Conservation (phyloP, 1,140 invertebrate genomes). For the Cylas formicarius region DNA sequence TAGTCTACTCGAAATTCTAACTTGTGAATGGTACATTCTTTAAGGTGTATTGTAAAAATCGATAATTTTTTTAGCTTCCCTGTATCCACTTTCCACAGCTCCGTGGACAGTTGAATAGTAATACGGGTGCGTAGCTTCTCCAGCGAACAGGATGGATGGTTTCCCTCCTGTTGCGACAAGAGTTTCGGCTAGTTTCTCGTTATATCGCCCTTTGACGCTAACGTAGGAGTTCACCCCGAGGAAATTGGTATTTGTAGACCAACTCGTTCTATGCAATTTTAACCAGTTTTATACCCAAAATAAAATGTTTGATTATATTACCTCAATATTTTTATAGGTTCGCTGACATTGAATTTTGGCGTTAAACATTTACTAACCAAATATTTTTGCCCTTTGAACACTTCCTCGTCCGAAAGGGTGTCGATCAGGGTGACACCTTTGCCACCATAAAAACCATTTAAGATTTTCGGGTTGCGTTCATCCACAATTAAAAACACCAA, state of each 20-base stretch:
- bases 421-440: slow-evolving; percentile 48
- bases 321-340: slow-evolving; percentile 39
- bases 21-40: no score
- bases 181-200: slow-evolving; percentile 49
- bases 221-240: slow-evolving; percentile 45
- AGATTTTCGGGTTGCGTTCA: slow-evolving; percentile 43
- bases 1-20: no score
- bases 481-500: no score
- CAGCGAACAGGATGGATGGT: slow-evolving; percentile 57
- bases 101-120: slow-evolving; percentile 74
- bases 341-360: slow-evolving; percentile 46
- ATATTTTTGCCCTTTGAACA: slow-evolving; percentile 42
- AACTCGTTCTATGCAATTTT: slow-evolving; percentile 39
- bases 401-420: slow-evolving; percentile 43
- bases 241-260: slow-evolving; percentile 43
- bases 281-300: background rate
- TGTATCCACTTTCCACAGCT: slow-evolving; percentile 66
- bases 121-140: slow-evolving; percentile 59
- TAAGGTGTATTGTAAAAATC: no score
- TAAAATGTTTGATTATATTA: slow-evolving; percentile 15
- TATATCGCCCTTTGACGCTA: slow-evolving; percentile 39
- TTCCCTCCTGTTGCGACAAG: slow-evolving; percentile 34
- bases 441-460: slow-evolving; percentile 51
- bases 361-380: slow-evolving; percentile 43
- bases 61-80: slow-evolving; percentile 61